phyloP scores from a whole-genome alignment of 23 tunicate genomes.

The Clavelina lepadiformis region DNA sequence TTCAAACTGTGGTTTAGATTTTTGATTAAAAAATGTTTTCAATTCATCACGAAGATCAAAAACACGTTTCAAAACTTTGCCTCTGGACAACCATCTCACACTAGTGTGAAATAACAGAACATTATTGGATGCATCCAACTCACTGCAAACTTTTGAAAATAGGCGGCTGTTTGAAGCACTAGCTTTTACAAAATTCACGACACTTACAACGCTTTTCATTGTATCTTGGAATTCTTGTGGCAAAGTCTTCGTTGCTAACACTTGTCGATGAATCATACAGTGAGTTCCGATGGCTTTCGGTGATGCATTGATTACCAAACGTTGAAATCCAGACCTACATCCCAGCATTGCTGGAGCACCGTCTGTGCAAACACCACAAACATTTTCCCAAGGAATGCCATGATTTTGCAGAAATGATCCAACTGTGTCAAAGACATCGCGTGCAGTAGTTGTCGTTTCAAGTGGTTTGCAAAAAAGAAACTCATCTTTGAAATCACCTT shows the following conservation, averaged over 20 bases:
- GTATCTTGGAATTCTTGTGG: slow-evolving; percentile 40
- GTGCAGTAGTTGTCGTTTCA: slow-evolving; percentile 17
- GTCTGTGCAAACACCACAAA: slow-evolving; percentile 36
- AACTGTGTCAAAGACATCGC: slow-evolving; percentile 29
- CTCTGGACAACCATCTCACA: slow-evolving; percentile 38
- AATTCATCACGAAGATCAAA: slow-evolving; percentile 12
- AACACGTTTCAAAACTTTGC: slow-evolving; percentile 33
- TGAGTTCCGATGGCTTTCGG: slow-evolving; percentile 29
- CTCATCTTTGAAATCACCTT: slow-evolving; percentile 12
- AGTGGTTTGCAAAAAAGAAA: slow-evolving; percentile 25
- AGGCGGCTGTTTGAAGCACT: slow-evolving; percentile 24
- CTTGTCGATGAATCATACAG: slow-evolving; percentile 29
- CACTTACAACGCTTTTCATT: slow-evolving; percentile 34
- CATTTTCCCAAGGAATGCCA: slow-evolving; percentile 27
- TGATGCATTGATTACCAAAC: slow-evolving; percentile 34
- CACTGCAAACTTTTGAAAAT: slow-evolving; percentile 27
- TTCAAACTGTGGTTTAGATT: slow-evolving; percentile 42
- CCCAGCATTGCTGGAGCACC: slow-evolving; percentile 38
- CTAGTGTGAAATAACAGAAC: slow-evolving; percentile 28
- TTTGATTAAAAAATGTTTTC: slow-evolving; percentile 19
- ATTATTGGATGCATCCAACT: slow-evolving; percentile 28
- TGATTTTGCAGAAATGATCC: not conserved
- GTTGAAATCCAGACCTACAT: slow-evolving; percentile 33
- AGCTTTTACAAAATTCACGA: slow-evolving; percentile 35
- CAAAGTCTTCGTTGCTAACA: slow-evolving; percentile 42